Base-by-base conservation (phyloP, 2,113 vertebrate species). In the Alligator mississippiensis region DNA sequence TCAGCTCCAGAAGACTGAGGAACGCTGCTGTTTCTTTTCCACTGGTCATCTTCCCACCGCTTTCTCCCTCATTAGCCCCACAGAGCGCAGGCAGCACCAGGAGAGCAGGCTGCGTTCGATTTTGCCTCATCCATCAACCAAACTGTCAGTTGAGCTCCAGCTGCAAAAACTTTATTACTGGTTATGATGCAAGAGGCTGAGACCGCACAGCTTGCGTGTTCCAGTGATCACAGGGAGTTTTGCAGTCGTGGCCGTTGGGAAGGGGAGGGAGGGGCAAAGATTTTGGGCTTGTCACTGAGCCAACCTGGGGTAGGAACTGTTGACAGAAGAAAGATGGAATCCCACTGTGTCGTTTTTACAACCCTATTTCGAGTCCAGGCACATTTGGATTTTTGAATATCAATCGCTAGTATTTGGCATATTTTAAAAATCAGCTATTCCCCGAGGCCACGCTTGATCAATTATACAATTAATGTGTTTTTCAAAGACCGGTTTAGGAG, bases 221-320 rank as follows among this genome's bases (percentile, higher is more conserved):
- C 94, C 93, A 95, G 9, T 47, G 76, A 91, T 94, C 88, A 77
- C 81, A 92, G 88, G 82, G 74, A 80, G 62, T 79, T 76, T 89
- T 92, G 85, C 94, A 94, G 68, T 4, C 78, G 77, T 7, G 4
- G 92, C 91, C 88, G 70, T 82, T 66, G 80, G 5, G 3, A 4
- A 54, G 16, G 38, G 17, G 57, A 19, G 74, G 62, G 79, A 95
- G 62, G 76, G 63, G 92, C 90, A 96, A 94, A 95, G 15, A 92
- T 90, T 90, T 63, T 90, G 93, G 47, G 92, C 92, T 94, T 95
- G 82, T 85, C 87, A 90, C 85, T 80, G 87, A 96, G 93, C 72
- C 90, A 93, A 96, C 91, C 84, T 94, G 96, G 96, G 92, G 87
- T 94, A 93, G 94, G 96, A 96, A 96, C 82, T 81, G 93, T 82